These are phyloP conservation scores for Scolopax bukidnonensis DNA, from an alignment of 2,797 vertebrate genomes.

Conservation along the genomic window DNA sequence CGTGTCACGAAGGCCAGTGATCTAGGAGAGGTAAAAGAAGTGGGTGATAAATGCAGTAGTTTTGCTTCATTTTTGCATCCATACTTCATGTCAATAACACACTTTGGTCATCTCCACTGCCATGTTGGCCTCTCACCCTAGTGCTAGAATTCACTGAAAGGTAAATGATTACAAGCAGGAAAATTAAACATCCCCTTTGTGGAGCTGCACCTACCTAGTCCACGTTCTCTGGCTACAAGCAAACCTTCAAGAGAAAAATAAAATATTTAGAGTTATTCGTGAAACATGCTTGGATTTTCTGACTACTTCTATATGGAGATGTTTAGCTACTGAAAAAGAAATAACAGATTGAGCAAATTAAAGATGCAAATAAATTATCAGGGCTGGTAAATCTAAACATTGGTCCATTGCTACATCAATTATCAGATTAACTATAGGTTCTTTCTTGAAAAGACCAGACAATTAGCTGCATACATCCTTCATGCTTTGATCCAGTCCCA, in stretches of 20 bases:
- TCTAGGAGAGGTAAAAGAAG: neutral
- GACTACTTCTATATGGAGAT: neutral
- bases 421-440: neutral
- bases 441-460: neutral
- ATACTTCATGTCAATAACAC: neutral
- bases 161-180: neutral
- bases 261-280: slow-evolving; percentile 3
- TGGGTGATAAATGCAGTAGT: neutral
- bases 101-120: neutral
- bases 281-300: neutral
- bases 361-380: slow-evolving; percentile 59
- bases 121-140: neutral
- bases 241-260: neutral
- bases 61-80: neutral
- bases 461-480: neutral
- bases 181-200: neutral
- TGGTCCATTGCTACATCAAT: neutral
- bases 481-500: neutral
- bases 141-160: neutral
- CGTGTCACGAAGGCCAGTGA: neutral
- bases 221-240: neutral
- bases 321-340: slow-evolving; percentile 45
- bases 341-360: slow-evolving; percentile 60
- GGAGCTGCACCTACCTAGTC: neutral
- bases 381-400: slow-evolving; percentile 36